Percentiles rank a stretch among this genome's conserved stretches.
phyloP scores from a whole-genome alignment of 2,113 vertebrate species.

The Carollia perspicillata region DNA sequence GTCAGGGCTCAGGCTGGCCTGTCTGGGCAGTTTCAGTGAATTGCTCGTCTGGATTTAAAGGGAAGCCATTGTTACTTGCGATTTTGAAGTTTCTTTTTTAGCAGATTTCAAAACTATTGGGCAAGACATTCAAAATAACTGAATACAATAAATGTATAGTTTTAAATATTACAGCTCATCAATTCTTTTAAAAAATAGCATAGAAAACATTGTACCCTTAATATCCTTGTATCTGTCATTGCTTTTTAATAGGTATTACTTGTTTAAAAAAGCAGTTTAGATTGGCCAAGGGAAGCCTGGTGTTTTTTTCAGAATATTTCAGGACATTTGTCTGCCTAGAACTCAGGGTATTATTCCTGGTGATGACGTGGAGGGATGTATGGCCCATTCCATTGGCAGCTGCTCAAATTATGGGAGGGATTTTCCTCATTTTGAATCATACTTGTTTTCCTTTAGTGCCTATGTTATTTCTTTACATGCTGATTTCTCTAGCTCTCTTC shows the following conservation, averaged over 20 bases:
- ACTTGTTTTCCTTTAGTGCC: not conserved
- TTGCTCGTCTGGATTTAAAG: not conserved
- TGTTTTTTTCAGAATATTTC: not conserved
- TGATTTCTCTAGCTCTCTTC: not conserved
- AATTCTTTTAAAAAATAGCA: not conserved
- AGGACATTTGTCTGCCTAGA: not conserved
- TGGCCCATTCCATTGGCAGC: not conserved
- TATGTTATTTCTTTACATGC: not conserved
- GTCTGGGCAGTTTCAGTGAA: not conserved
- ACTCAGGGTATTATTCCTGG: not conserved
- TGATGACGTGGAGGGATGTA: not conserved
- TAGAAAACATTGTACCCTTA: not conserved
- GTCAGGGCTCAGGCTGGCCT: not conserved
- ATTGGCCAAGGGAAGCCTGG: not conserved
- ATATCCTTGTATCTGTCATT: not conserved
- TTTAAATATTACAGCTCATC: not conserved
- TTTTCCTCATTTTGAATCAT: not conserved
- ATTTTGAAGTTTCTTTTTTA: not conserved
- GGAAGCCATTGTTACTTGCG: not conserved
- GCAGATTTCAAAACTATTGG: not conserved
- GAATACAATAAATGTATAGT: not conserved
- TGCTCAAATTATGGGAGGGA: not conserved
- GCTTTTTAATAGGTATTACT: not conserved
- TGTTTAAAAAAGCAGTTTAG: not conserved
- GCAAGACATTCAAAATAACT: not conserved